Conservation (phyloP, 2,797 vertebrate species). For the Hemitrygon akajei region DNA sequence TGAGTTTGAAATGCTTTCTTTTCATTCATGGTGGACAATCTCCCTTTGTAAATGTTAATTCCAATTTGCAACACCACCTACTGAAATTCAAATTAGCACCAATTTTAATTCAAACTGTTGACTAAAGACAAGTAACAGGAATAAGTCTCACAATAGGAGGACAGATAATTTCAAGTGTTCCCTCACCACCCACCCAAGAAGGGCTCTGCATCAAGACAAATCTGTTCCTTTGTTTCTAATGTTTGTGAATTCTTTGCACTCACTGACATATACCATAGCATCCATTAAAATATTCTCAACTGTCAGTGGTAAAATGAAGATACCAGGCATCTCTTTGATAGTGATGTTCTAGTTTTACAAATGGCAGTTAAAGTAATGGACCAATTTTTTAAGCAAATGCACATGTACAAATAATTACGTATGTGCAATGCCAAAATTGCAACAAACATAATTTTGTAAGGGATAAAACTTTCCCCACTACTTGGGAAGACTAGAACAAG, state of each 20-base stretch:
- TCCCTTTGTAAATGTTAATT: conserved; percentile 14
- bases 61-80: conserved; percentile 14
- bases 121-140: conserved; percentile 8
- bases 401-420: background rate
- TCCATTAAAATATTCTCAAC: background rate
- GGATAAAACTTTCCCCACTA: background rate
- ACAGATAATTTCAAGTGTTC: background rate
- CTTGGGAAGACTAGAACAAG: background rate
- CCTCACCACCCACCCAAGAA: background rate
- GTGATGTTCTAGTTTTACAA: background rate
- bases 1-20: conserved; percentile 30
- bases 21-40: background rate
- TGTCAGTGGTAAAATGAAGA: background rate
- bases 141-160: conserved; percentile 18
- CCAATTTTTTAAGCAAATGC: background rate
- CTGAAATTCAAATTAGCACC: conserved; percentile 33
- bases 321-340: too few species aligned
- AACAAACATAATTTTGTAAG: background rate
- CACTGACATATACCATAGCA: background rate
- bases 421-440: background rate
- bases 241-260: background rate
- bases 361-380: background rate
- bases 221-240: background rate
- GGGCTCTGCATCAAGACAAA: conserved; percentile 11
- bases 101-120: conserved; percentile 8